Conservation (phyloP, 2,888 invertebrate species). For the Cephus pygmeus region DNA sequence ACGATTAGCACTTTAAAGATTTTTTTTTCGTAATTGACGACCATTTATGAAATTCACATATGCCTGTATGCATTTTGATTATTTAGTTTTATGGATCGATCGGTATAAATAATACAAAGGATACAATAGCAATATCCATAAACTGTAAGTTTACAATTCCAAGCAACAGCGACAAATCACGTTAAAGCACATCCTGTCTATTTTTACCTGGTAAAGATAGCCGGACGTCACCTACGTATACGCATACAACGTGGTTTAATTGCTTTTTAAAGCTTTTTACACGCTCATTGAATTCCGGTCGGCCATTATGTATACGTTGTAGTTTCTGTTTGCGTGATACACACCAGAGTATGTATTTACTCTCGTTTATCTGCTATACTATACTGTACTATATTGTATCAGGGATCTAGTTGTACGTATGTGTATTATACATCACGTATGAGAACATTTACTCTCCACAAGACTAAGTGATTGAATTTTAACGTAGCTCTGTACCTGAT, state of each 20-base stretch:
- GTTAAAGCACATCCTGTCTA: neutral
- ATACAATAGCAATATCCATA: neutral
- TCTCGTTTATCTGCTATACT: constrained; percentile 1
- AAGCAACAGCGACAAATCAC: neutral
- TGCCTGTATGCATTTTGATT: neutral
- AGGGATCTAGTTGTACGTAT: constrained; percentile 11
- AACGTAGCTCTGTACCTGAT: neutral
- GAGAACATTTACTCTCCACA: constrained; percentile 23
- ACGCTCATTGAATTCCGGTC: neutral
- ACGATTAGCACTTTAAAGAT: neutral
- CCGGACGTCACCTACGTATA: neutral
- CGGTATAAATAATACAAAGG: neutral
- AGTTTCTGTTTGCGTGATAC: constrained; percentile 13
- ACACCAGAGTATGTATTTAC: neutral
- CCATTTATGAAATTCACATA: neutral
- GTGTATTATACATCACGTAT: constrained; percentile 9
- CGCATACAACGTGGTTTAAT: neutral
- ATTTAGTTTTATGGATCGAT: neutral
- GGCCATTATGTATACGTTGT: constrained; percentile 7
- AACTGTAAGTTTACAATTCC: neutral
- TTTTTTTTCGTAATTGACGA: neutral
- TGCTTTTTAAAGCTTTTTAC: neutral
- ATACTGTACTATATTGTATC: constrained; percentile 12
- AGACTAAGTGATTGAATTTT: constrained; percentile 33
- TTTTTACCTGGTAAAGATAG: neutral